These are phyloP conservation scores for Dendrocincla tyrannina DNA, from an alignment of 2,797 vertebrate genomes.

Conservation along the genomic window DNA sequence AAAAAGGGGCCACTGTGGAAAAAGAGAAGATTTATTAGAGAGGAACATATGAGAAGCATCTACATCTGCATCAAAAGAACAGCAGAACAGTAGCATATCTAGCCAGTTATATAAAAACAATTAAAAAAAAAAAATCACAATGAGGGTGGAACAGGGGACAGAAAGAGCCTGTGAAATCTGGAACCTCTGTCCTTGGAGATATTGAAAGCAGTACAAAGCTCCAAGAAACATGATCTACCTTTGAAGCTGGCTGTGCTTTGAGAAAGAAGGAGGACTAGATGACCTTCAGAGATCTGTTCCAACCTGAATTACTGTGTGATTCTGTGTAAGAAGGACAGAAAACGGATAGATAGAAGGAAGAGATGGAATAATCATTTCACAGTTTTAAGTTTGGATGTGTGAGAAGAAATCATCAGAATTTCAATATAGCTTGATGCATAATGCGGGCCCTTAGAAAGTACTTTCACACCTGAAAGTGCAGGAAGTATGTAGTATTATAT, in stretches of 20 bases:
- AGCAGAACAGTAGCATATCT: not conserved
- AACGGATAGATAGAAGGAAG: not conserved
- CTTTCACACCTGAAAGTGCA: not conserved
- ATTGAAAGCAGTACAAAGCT: accelerated
- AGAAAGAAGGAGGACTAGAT: not conserved
- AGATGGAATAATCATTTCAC: not conserved
- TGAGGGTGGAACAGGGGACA: not conserved
- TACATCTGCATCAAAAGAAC: not conserved
- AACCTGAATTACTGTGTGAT: not conserved
- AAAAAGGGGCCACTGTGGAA: not conserved
- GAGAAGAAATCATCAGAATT: not conserved
- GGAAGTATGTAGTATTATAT: not conserved
- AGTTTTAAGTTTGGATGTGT: not conserved
- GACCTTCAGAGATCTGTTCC: not conserved
- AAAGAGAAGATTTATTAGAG: not conserved
- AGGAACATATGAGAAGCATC: not conserved
- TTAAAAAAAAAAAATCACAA: not conserved
- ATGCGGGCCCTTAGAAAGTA: not conserved
- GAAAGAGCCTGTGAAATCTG: not conserved
- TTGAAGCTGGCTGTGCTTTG: not conserved
- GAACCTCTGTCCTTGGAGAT: not conserved
- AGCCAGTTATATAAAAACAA: not conserved
- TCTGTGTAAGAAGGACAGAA: not conserved
- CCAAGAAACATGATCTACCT: not conserved
- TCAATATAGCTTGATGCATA: not conserved